phyloP scores from a whole-genome alignment of 1,140 invertebrate species.

The Drosophila sucinea region DNA sequence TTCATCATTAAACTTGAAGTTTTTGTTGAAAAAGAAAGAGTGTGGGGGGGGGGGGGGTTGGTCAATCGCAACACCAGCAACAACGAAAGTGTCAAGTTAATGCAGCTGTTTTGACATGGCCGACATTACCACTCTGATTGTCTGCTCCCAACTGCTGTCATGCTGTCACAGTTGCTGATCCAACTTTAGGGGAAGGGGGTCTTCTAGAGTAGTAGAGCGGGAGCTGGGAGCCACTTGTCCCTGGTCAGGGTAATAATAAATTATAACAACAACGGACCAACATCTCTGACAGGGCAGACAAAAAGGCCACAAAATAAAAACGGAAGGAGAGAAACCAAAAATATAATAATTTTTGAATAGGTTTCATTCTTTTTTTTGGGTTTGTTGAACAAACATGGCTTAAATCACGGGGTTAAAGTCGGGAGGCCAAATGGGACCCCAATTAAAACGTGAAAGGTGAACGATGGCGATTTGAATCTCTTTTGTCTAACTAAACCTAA shows the following conservation, averaged over 20 bases:
- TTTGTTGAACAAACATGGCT: neutral
- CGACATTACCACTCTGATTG: conserved; percentile 29
- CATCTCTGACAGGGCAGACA: conserved; percentile 64
- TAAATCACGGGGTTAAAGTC: neutral
- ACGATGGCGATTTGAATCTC: too few relatives aligned
- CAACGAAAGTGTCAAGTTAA: conserved; percentile 59
- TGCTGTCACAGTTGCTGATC: conserved; percentile 59
- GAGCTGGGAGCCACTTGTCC: conserved; percentile 58
- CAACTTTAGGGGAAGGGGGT: neutral
- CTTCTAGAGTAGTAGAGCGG: too few relatives aligned
- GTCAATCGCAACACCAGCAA: conserved; percentile 40
- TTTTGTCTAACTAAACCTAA: too few relatives aligned
- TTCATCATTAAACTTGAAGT: neutral
- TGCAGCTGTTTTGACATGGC: conserved; percentile 65
- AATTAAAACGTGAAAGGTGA: too few relatives aligned
- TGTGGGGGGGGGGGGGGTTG: conserved; percentile 16
- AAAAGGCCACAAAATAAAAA: conserved; percentile 25
- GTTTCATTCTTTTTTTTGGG: neutral
- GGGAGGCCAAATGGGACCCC: neutral
- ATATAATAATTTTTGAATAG: neutral
- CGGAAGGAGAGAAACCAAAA: neutral
- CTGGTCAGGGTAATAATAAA: conserved; percentile 67
- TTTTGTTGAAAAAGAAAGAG: neutral
- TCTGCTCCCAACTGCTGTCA: conserved; percentile 47
- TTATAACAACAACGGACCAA: conserved; percentile 47